Evolutionary conservation across 1,140 invertebrate species (phyloP), one percentile per base, ranked within the genome.

Genomic region (Trachelipus rathkii): DNA sequence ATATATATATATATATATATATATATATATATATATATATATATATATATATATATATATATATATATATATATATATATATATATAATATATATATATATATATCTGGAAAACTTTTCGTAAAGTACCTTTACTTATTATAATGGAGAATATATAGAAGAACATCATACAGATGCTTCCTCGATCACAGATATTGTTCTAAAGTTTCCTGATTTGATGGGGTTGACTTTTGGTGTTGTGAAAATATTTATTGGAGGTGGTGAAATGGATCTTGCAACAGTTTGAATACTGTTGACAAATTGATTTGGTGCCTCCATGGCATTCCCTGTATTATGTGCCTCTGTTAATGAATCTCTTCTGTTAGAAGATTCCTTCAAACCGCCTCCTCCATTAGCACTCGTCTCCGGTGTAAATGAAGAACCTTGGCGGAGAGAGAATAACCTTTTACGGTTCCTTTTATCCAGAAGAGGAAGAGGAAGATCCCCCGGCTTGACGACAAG

Each of bases 401-500:
- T 4, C 19, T 60, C 50, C 8, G 50, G 11, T 2, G 50, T 19
- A 13, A 60, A 15, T 2, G 50, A 60, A 60, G 50, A 60, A 3
- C 50, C 19, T 8, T 60, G 50, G 11, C 50, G 50, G 19, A 60
- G 2, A 8, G 50, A 60, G 19, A 60, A 60, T 19, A 60, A 60
- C 8, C 50, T 60, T 19, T 60, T 60, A 4, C 50, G 50, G 11
- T 19, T 19, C 3, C 8, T 13, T 8, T 60, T 60, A 1, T 60
- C 50, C 11, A 60, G 50, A 15, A 60, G 19, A 15, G 50, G 50
- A 15, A 60, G 19, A 4, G 50, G 50, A 15, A 60, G 50, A 19
- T 60, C 50, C 1, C 50, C 50, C 2, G 50, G 2, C 50, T 60
- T 60, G 2, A 60, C 46, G 2, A 60, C 33, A 44, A 94, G 85